These are phyloP conservation scores for Parasteatoda lunata DNA, from an alignment of 2,888 invertebrate species.

Conservation along the genomic window DNA sequence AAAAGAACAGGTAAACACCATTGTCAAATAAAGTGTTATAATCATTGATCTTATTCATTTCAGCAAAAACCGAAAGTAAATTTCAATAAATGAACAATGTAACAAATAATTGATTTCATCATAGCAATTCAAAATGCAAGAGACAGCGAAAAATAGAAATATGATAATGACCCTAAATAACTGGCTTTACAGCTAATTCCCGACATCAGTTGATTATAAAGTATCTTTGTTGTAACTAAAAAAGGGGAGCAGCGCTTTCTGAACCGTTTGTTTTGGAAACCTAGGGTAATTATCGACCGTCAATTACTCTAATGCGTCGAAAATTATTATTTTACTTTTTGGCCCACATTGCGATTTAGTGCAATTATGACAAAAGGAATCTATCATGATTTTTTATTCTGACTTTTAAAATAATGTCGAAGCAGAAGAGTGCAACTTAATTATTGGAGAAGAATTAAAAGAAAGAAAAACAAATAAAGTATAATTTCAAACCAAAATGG, in stretches of 20 bases:
- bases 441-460: too few species aligned
- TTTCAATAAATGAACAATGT: neutral
- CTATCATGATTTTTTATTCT: neutral
- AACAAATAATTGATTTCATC: constrained; percentile 8
- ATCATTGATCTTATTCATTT: neutral
- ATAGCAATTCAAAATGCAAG: neutral
- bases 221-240: neutral
- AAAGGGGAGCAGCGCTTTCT: constrained; percentile 25
- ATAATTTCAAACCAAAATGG: too few species aligned
- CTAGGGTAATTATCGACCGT: constrained; percentile 48
- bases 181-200: constrained; percentile 35
- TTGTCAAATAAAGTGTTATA: neutral
- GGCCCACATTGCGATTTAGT: constrained; percentile 39
- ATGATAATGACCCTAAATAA: constrained; percentile 41
- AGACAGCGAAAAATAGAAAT: constrained; percentile 16
- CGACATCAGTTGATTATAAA: constrained; percentile 42
- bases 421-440: neutral
- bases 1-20: neutral
- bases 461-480: too few species aligned
- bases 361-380: constrained; percentile 44
- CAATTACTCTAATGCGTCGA: constrained; percentile 59
- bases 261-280: constrained; percentile 55
- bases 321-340: constrained; percentile 54
- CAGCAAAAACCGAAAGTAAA: neutral
- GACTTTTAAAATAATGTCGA: neutral